Base-by-base conservation (phyloP, 1,140 invertebrate species). In the Eumaeus atala region DNA sequence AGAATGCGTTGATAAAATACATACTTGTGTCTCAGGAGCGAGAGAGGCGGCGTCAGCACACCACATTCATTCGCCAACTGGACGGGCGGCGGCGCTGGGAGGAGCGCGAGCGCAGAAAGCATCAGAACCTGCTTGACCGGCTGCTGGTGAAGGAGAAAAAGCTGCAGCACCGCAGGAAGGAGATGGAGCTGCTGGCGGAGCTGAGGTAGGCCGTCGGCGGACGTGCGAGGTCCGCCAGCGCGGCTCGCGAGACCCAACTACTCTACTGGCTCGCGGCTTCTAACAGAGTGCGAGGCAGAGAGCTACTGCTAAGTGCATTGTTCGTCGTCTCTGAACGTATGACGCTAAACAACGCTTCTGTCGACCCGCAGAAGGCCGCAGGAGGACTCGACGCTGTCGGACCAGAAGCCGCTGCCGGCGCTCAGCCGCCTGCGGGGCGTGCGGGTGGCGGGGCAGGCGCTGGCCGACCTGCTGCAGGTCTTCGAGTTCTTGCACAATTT, bases 401-500 rank as follows among this genome's bases (percentile, higher is more conserved):
- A 93, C 77, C 92, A 94, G 56, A 91, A 92, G 77, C 72, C 91
- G 7, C 83, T 97, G 40, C 96, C 96, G 0, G 90, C 92, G 6
- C 86, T 95, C 28, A 91, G 93, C 28, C 89, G 96, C 61, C 92
- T 98, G 62, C 91, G 93, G n/a, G n/a, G n/a, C 0, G 95, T 97
- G 33, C 93, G 93, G 67, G 83, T 98, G 9, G 89, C 93, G 0
- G 96, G 95, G 0, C 92, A 95, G 76, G 96, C 96, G 0, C 96
- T 97, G 88, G 93, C 95, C 1, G 96, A 98, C 85, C 89, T 95
- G 36, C 89, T 98, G 4, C 97, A 98, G 95, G 94, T 97, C 2
- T 95, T 95, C 73, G 97, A 99, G 88, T 99, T 99, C 81, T 89
- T 98, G 47, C 94, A 97, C 69, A 98, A 97, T 80, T 99, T 98